phyloP scores from a whole-genome alignment of 2,888 invertebrate genomes.

The Melanargia galathea region DNA sequence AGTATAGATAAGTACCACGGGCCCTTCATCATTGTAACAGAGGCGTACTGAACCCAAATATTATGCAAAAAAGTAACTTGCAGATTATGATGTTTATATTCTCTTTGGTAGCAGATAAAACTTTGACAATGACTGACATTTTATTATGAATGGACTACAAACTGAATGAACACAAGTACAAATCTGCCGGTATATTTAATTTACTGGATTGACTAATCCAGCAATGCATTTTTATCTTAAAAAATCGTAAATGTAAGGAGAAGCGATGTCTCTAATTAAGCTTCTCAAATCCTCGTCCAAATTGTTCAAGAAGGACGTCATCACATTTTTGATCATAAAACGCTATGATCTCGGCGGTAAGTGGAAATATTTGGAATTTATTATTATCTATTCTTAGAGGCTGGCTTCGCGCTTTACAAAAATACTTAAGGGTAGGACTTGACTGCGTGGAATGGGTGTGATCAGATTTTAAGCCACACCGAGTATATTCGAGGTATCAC shows the following conservation, averaged over 20 bases:
- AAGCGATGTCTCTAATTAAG: constrained; percentile 66
- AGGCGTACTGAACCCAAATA: too few relatives aligned
- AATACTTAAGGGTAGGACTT: too few relatives aligned
- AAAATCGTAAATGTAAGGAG: constrained; percentile 2
- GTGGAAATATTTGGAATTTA: constrained; percentile 41
- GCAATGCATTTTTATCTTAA: not conserved
- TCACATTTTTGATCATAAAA: constrained; percentile 67
- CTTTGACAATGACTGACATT: too few relatives aligned
- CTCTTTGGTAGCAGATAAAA: too few relatives aligned
- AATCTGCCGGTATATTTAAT: not conserved
- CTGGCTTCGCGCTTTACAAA: not conserved
- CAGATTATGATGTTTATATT: too few relatives aligned
- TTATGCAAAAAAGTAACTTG: too few relatives aligned
- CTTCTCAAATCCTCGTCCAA: constrained; percentile 62
- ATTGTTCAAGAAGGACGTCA: constrained; percentile 69
- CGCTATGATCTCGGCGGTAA: constrained; percentile 70
- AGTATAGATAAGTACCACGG: too few relatives aligned
- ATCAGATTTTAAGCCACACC: too few relatives aligned
- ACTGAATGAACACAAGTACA: not conserved
- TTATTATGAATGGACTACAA: too few relatives aligned
- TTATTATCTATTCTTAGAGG: not conserved
- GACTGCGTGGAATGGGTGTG: too few relatives aligned
- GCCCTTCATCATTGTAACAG: too few relatives aligned
- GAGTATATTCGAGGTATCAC: too few relatives aligned
- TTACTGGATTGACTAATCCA: not conserved